These are phyloP conservation scores for Agrochola lychnidis DNA, from an alignment of 2,888 invertebrate genomes.

Conservation along the genomic window DNA sequence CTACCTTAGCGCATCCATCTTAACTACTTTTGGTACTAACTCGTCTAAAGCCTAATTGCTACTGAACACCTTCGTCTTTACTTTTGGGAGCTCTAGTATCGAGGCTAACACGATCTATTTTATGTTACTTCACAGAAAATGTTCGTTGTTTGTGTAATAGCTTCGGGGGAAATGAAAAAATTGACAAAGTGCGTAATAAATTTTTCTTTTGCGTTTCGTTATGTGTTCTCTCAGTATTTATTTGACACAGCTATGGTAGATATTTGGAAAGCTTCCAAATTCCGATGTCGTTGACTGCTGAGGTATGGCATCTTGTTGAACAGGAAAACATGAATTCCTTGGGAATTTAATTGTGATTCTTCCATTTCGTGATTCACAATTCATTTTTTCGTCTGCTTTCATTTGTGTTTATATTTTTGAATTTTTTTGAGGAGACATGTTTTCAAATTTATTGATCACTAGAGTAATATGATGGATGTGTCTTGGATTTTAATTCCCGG, in stretches of 20 bases:
- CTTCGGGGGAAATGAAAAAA: constrained; percentile 23
- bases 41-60: constrained; percentile 16
- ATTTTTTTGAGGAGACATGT: background rate
- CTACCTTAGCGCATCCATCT: background rate
- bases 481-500: background rate
- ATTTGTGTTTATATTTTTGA: constrained; percentile 21
- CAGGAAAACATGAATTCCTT: constrained; percentile 22
- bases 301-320: constrained; percentile 10
- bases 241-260: constrained; percentile 35
- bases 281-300: background rate
- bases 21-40: constrained; percentile 14
- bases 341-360: constrained; percentile 40
- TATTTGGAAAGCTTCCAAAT: constrained; percentile 34
- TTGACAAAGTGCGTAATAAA: constrained; percentile 39
- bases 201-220: constrained; percentile 26
- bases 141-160: constrained; percentile 12
- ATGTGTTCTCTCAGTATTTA: constrained; percentile 37
- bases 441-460: background rate
- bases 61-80: background rate
- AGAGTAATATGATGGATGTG: background rate
- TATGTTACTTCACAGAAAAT: background rate
- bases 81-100: background rate
- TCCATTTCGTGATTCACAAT: background rate
- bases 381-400: constrained; percentile 8
- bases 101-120: background rate